Base-by-base conservation (phyloP, 1,140 invertebrate genomes). In the Myzus persicae region DNA sequence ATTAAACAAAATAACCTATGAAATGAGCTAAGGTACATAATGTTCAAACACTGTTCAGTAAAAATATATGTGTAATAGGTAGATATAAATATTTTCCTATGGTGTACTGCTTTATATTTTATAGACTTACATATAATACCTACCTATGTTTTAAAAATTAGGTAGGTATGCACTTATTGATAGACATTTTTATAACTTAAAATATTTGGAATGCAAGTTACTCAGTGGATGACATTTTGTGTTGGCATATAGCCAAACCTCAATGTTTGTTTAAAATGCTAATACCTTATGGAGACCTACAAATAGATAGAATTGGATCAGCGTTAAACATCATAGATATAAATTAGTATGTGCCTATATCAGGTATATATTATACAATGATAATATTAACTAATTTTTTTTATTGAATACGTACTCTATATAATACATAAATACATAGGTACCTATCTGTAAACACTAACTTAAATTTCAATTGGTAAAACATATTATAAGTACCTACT, bases 131-230 rank as follows among this genome's bases (percentile, higher is more conserved):
- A 5, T 67, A 44, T 42, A n/a, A 46, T 87, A 20, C 11, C 11
- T 46, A 44, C 8, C 9, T 51, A 22, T 31, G 14, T 87, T n/a
- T 46, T 84, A 38, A 84, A 84, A 84, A 84, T 84, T 36, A 88
- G n/a, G 44, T 87, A 46, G 24, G 11, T 46, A 87, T 89, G 5
- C 24, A 51, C 5, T 51, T 42, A 36, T 36, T 51, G n/a, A 5
- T 36, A 38, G 87, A 89, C 88, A 54, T 89, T 54, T 48, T 54
- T 54, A 36, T 26, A 11, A 38, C 18, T 89, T 89, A 38, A 89
- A 89, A 89, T 89, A 89, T 54, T 89, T 89, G 5, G 36, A 89
- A 89, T 54, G 36, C 38, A 89, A 18, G 46, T 89, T 51, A 89
- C 46, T 89, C 36, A 51, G n/a, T 51, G 8, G 46, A 89, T 89